Percentiles rank a stretch among this genome's conserved stretches.
These are phyloP conservation scores for Eubasilissa regina DNA, from an alignment of 1,140 invertebrate genomes.

Conservation along the genomic window DNA sequence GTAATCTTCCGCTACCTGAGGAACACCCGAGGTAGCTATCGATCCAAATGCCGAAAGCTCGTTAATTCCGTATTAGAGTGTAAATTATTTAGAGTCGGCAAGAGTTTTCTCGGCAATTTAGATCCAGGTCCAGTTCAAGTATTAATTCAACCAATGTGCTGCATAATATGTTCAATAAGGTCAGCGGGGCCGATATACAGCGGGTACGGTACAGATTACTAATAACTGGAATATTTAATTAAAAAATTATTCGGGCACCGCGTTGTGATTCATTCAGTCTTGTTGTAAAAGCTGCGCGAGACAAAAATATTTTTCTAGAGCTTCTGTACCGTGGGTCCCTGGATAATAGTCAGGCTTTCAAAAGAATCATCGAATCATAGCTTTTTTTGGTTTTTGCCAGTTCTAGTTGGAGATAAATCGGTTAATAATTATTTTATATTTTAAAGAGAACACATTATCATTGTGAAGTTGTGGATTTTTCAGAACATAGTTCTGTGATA, in stretches of 20 bases:
- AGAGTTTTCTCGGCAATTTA: background rate
- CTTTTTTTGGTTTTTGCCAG: no score
- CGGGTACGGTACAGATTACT: no score
- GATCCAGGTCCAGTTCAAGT: background rate
- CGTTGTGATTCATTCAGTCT: background rate
- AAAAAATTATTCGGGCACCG: no score
- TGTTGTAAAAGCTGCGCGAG: background rate
- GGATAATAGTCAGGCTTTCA: background rate
- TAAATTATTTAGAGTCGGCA: slow-evolving; percentile 50
- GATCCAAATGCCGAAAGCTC: slow-evolving; percentile 49
- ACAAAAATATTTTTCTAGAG: background rate
- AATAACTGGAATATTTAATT: no score
- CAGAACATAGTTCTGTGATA: no score
- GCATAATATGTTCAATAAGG: no score
- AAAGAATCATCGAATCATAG: background rate
- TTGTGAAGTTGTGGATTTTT: no score
- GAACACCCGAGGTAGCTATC: slow-evolving; percentile 43
- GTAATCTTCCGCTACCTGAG: slow-evolving; percentile 42
- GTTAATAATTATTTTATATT: no score
- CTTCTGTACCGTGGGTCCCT: background rate
- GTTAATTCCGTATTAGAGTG: slow-evolving; percentile 56
- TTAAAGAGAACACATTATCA: no score
- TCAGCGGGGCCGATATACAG: no score
- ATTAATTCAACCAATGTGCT: background rate
- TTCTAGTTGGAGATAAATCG: no score